Evolutionary conservation across 1,140 invertebrate species (phyloP).

Genomic region (Drosophila elegans): DNA sequence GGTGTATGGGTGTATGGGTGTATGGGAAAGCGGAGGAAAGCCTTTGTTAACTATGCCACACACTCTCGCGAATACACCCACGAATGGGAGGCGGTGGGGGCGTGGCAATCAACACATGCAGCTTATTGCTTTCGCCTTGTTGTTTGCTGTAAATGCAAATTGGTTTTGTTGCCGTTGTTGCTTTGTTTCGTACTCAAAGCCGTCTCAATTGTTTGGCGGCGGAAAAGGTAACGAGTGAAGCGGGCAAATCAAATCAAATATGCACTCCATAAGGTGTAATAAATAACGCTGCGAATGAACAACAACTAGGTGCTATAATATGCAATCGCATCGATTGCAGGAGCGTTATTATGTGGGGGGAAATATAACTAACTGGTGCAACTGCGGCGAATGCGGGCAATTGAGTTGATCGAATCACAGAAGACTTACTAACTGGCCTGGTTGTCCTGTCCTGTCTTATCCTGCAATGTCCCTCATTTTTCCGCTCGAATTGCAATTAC

Average conservation of each 20-base stretch:
- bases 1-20: not conserved
- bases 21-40: conserved; percentile 2
- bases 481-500: conserved; percentile 31
- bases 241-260: conserved; percentile 63
- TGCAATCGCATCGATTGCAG: conserved; percentile 59
- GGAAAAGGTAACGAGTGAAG: not conserved
- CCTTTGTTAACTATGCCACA: conserved; percentile 45
- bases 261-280: conserved; percentile 43
- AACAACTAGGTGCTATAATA: conserved; percentile 15
- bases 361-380: too few species aligned
- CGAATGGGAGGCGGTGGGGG: not conserved
- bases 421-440: not conserved
- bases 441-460: not conserved
- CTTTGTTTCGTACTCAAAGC: not conserved
- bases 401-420: conserved; percentile 24
- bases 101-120: conserved; percentile 63
- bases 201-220: not conserved
- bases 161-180: conserved; percentile 40
- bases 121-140: conserved; percentile 67
- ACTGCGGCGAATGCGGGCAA: not conserved
- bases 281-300: conserved; percentile 45
- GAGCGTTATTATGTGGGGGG: not conserved
- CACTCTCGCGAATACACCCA: conserved; percentile 1
- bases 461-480: not conserved
- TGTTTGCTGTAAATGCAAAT: conserved; percentile 67